Percentiles rank a stretch among this genome's conserved stretches.
Conservation (phyloP, 92 coral and sea anemone species). For the Umimayanthus kanabou region DNA sequence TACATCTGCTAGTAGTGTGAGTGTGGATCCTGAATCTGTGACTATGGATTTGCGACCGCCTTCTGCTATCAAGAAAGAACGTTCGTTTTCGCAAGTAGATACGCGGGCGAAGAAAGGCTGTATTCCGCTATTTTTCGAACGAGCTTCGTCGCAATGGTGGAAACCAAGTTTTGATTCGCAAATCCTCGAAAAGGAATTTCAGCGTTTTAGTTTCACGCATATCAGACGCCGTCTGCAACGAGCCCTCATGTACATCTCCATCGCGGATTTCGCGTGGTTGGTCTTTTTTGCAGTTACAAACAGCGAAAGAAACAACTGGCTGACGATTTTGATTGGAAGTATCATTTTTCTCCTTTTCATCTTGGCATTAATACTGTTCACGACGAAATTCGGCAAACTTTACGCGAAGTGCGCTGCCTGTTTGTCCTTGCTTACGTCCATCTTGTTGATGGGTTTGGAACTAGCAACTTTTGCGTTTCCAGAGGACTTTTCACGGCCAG, state of each 20-base stretch:
- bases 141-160: conserved; percentile 99
- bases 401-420: conserved; percentile 83
- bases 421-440: conserved; percentile 80
- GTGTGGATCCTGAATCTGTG: conserved; percentile 83
- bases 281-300: conserved; percentile 84
- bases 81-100: conserved; percentile 98
- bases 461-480: conserved; percentile 74
- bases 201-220: conserved; percentile 86
- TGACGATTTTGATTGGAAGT: conserved; percentile 75
- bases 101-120: conserved; percentile 97
- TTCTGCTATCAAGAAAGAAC: conserved; percentile 85
- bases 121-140: conserved; percentile 97
- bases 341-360: conserved; percentile 75
- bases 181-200: conserved; percentile 95
- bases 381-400: conserved; percentile 73
- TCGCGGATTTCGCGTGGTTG: conserved; percentile 84
- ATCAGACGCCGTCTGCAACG: conserved; percentile 89
- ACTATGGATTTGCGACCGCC: conserved; percentile 72
- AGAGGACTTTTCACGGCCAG: conserved; percentile 75
- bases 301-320: conserved; percentile 50
- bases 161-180: conserved; percentile 96
- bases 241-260: conserved; percentile 77
- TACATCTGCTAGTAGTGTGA: conserved; percentile 45
- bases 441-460: conserved; percentile 79
- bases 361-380: conserved; percentile 75